Base-by-base conservation (phyloP, 2,888 invertebrate genomes). In the Tetragonisca angustula region DNA sequence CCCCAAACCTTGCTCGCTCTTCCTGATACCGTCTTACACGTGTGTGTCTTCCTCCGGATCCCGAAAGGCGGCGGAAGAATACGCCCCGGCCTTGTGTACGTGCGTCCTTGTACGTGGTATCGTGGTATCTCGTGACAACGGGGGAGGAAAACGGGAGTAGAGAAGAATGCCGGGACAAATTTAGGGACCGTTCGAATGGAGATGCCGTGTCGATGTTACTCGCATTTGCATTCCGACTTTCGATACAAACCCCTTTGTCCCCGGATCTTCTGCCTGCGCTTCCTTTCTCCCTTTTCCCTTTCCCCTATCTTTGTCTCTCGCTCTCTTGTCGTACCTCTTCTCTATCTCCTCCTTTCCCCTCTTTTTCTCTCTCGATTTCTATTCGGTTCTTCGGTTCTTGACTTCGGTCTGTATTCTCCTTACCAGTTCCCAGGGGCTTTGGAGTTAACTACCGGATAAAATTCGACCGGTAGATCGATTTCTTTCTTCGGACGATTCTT, bases 141-240 rank as follows among this genome's bases (percentile, higher is more conserved):
- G 76, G 68, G 74, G 80, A 76, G 83, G 78, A 76, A 72, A 43
- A 43, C 43, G 56, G 79, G 86, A 81, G 59, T 43, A 43, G 81
- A 81, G 78, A 87, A 87, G 89, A 89, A 87, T 89, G 89, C 86
- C 85, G 87, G 84, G 91, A 87, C 88, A 92, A 91, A 92, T 92
- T 91, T 90, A 90, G 90, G 90, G 86, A 89, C 88, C 88, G 90
- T 88, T 90, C 92, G 90, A 91, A 92, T 92, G 92, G 92, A 92
- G 91, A 91, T 91, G 87, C 92, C 91, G 87, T 90, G 92, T 91
- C 90, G 92, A 92, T 91, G 91, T 91, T 91, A 91, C 90, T 92
- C 92, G 89, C 91, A 91, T 92, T 91, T 92, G 91, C 91, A 91
- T 92, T 90, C 91, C 89, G 91, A 91, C 91, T 92, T 91, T 91